Evolutionary conservation across 2,888 invertebrate species (phyloP).

Genomic region (Ephialtes manifestator): DNA sequence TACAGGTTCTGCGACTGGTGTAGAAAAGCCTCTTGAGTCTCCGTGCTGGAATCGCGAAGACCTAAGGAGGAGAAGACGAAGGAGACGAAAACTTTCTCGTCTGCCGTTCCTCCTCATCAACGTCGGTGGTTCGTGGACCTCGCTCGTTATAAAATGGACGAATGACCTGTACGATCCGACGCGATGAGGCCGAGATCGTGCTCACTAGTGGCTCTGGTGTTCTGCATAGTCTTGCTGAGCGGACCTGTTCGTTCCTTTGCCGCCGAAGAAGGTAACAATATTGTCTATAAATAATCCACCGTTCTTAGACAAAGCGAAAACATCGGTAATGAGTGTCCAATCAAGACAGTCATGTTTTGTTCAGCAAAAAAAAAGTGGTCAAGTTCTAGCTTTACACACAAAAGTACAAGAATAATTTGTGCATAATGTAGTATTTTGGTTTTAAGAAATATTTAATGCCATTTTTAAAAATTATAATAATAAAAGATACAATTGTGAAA

Average conservation of each 20-base stretch:
- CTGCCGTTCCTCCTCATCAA: constrained; percentile 27
- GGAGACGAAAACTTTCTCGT: constrained; percentile 57
- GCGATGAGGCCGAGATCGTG: constrained; percentile 85
- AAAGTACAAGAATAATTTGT: too few relatives aligned
- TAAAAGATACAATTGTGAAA: too few relatives aligned
- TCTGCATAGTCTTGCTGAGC: constrained; percentile 80
- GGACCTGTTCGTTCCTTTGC: constrained; percentile 79
- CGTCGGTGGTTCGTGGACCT: constrained; percentile 55
- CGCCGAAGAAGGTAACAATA: constrained; percentile 83
- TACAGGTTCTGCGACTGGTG: constrained; percentile 60
- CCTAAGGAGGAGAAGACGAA: constrained; percentile 61
- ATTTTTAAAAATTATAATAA: too few relatives aligned
- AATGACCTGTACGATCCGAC: constrained; percentile 80
- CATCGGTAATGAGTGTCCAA: neutral
- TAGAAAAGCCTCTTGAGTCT: constrained; percentile 64
- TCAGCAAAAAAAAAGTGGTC: neutral
- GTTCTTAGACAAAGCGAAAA: neutral
- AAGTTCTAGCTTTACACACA: too few relatives aligned
- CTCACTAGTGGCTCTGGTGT: constrained; percentile 79
- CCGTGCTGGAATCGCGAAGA: constrained; percentile 70
- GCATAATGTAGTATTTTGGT: too few relatives aligned
- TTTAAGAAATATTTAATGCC: too few relatives aligned
- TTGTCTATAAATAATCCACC: neutral
- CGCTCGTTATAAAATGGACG: constrained; percentile 80
- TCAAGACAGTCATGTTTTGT: neutral